Base-by-base conservation (phyloP, 2,113 vertebrate species). In the Edolisoma coerulescens region DNA sequence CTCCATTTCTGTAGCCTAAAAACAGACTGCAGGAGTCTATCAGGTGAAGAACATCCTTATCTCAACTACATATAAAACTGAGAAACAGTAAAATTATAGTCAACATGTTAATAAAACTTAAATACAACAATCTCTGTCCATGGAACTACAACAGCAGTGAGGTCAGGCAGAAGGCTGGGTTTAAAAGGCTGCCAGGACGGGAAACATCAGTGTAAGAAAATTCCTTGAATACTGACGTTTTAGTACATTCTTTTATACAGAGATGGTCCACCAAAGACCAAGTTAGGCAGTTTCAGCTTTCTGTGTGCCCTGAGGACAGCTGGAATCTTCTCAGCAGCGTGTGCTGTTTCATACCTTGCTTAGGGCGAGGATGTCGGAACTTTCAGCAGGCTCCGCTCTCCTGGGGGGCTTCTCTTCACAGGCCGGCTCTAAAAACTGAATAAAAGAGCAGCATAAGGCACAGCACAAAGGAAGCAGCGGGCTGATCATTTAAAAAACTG, bases 401-500 rank as follows among this genome's bases (percentile, higher is more conserved):
- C 52, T 16, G 13, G 23, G 2, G 2, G 83, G 32, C 33, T 89
- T 76, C 26, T 97, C 96, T 83, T 98, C 97, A 60, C 61, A 33
- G 52, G 37, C 73, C 11, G 76, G 24, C 85, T 97, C 97, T 88
- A 96, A 71, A 93, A 96, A 74, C 98, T 98, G 83, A 78, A 44
- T 4, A 30, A 39, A 75, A 54, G 9, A 59, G 17, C 9, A n/a
- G 22, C 2, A 3, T 84, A 9, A 84, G 44, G 18, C 1, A 21
- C 24, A 49, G 64, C 28, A 53, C 37, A 17, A 56, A 45, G 3
- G 7, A 30, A 30, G 21, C 21, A 15, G 4, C 1, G 3, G 16
- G 20, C 0, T 3, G 20, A 12, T 7, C 1, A 7, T 5, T 19
- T 15, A 7, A 4, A 8, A 10, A 10, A 9, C 2, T 13, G 4